Evolutionary conservation across 1,140 invertebrate species (phyloP), one percentile per base, ranked within the genome.

Genomic region (Oryzaephilus surinamensis): DNA sequence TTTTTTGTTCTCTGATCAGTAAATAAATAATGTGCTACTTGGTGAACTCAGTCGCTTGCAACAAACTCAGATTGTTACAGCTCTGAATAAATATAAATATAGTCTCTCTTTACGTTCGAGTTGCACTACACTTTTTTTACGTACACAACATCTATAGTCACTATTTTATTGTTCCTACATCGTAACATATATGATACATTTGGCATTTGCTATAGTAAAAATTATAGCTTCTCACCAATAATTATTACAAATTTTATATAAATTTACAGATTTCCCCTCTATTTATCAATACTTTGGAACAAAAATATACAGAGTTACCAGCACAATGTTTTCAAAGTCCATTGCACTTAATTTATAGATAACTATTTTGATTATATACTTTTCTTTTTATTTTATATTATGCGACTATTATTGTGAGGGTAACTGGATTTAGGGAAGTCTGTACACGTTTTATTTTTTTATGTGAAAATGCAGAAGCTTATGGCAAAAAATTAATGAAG

Each of bases 131-230:
- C 45, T 51, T 54, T 58, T n/a, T n/a, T 52, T 59, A 61, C 58
- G 59, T 59, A 57, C 57, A 61, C 57, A 54, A 61, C 58, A 61
- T 47, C 52, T 58, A 55, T 50, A 44, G 45, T 48, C 45, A 31
- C 40, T 48, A 48, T 45, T 44, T 54, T 35, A 33, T 43, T 30
- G 39, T 35, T 33, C 38, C 38, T 50, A 32, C 28, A 30, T 47
- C 34, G 32, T 52, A 57, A 54, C 51, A 54, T 54, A 43, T 56
- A 58, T 58, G 43, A 49, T 58, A 58, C 58, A 60, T 60, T 61
- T 61, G 59, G 59, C 59, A 59, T 58, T 24, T 55, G 51, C 50
- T 52, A 50, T 45, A 32, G 24, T 31, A n/a, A n/a, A 35, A 42
- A 32, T 35, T 23, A 42, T 29, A 41, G 36, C 36, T 31, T 20